Evolutionary conservation across 2,797 vertebrate genomes (phyloP).

Genomic region (Ambastaia sidthimunki): DNA sequence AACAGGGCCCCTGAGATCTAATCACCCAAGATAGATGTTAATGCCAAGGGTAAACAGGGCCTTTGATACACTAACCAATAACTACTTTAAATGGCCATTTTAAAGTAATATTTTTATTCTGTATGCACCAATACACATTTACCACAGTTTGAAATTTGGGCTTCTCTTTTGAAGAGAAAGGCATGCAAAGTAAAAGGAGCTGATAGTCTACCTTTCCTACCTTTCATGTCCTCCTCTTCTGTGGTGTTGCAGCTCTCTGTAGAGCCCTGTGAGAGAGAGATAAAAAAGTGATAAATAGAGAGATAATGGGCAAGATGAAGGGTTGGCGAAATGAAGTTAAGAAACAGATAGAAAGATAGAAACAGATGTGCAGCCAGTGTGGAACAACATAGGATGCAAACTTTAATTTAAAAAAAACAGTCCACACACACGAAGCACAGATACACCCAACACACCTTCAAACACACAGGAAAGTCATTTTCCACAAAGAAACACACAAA

Average conservation of each 20-base stretch:
- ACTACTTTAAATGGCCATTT: background rate
- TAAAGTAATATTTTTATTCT: background rate
- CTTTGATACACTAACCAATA: background rate
- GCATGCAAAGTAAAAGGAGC: constrained; percentile 73
- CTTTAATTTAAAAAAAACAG: too few relatives aligned
- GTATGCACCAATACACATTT: constrained; percentile 2
- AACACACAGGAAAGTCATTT: constrained; percentile 51
- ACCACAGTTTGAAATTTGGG: background rate
- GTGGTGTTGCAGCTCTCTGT: constrained; percentile 98
- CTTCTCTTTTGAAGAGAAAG: constrained; percentile 50
- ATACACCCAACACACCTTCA: constrained; percentile 22
- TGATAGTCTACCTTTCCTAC: constrained; percentile 88
- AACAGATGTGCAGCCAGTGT: background rate
- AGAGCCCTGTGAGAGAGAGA: constrained; percentile 84
- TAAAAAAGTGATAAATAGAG: background rate
- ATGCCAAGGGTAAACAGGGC: background rate
- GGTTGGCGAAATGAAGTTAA: constrained; percentile 5
- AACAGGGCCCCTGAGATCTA: background rate
- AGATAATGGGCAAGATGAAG: constrained; percentile 8
- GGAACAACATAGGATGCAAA: too few relatives aligned
- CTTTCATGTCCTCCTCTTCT: constrained; percentile 99
- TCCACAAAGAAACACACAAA: constrained; percentile 58
- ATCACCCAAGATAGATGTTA: background rate
- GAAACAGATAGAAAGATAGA: constrained; percentile 1
- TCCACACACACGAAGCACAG: constrained; percentile 12